phyloP scores from a whole-genome alignment of 2,797 vertebrate genomes.

The Darevskia nairensis region DNA sequence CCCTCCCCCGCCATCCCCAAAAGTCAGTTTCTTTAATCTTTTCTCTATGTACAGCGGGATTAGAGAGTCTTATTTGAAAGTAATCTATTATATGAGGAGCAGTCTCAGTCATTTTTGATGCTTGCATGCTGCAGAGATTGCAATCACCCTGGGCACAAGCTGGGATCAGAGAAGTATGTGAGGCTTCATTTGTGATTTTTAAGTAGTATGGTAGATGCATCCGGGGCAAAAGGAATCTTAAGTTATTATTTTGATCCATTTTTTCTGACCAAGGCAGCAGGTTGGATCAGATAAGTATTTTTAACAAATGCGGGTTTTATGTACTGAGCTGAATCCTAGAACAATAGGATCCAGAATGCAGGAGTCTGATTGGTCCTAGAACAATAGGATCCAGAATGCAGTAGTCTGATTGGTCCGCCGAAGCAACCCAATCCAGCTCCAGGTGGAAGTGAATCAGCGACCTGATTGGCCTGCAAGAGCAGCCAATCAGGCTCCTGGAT shows the following conservation, averaged over 20 bases:
- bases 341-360: too few species aligned
- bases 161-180: neutral
- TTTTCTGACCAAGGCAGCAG: constrained; percentile 8
- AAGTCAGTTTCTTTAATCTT: constrained; percentile 4
- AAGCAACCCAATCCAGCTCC: too few species aligned
- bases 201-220: neutral
- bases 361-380: too few species aligned
- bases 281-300: constrained; percentile 22
- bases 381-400: too few species aligned
- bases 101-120: constrained; percentile 2
- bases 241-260: constrained; percentile 18
- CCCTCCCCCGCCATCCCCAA: neutral
- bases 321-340: too few species aligned
- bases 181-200: neutral
- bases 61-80: constrained; percentile 21
- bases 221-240: neutral
- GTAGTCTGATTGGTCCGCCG: too few species aligned
- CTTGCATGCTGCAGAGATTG: constrained; percentile 20
- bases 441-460: too few species aligned
- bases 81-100: constrained; percentile 21
- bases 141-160: neutral
- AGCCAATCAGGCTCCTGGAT: too few species aligned
- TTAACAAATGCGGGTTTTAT: neutral
- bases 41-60: constrained; percentile 28
- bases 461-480: too few species aligned